phyloP scores from a whole-genome alignment of 2,113 vertebrate genomes.

The Ptyas mucosa region DNA sequence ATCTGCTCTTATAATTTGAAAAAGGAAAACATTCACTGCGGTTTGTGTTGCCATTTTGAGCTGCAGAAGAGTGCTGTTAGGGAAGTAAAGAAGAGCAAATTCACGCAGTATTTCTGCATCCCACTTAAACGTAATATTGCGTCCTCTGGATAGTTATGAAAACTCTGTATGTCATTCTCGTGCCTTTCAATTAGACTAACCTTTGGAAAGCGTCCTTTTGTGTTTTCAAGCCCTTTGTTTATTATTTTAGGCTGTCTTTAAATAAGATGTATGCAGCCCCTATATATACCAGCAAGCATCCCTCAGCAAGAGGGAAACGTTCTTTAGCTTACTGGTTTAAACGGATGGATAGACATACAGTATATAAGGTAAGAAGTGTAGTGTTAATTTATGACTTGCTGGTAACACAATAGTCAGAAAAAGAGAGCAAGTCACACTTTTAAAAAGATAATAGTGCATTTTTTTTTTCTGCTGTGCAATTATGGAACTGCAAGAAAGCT shows the following conservation, averaged over 20 bases:
- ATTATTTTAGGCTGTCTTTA: background rate
- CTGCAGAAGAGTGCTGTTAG: background rate
- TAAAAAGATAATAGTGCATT: background rate
- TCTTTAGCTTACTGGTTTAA: background rate
- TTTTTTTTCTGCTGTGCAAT: background rate
- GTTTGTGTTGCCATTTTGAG: background rate
- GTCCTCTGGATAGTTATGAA: background rate
- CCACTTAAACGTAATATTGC: background rate
- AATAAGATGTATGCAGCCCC: background rate
- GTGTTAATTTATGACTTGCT: background rate
- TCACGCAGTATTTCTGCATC: background rate
- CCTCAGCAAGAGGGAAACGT: background rate
- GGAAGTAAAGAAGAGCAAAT: background rate
- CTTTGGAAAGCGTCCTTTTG: background rate
- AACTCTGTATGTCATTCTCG: background rate
- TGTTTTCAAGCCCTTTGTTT: background rate
- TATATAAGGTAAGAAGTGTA: background rate
- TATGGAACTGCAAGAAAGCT: background rate
- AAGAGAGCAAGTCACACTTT: background rate
- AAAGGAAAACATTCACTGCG: background rate
- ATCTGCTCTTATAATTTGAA: background rate
- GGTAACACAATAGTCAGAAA: background rate
- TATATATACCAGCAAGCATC: too few relatives aligned
- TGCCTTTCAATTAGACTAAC: background rate
- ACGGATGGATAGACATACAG: background rate